phyloP scores from a whole-genome alignment of 2,113 vertebrate species.

The Kryptolebias marmoratus region DNA sequence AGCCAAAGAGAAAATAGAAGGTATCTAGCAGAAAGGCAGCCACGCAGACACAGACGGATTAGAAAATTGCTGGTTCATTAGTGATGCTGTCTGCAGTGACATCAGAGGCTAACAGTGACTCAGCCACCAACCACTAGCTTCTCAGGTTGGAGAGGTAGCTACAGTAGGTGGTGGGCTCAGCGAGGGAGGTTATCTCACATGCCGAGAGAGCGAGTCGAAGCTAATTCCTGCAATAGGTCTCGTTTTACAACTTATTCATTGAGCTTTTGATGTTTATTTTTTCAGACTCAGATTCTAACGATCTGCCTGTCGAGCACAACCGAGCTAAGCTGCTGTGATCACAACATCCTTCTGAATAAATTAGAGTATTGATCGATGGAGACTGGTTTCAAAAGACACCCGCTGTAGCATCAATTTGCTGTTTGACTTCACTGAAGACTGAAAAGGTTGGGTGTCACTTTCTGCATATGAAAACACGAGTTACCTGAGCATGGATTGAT shows the following conservation, averaged over 20 bases:
- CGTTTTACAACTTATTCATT: slow-evolving; percentile 8
- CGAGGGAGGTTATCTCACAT: slow-evolving; percentile 13
- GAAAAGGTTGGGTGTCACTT: not conserved
- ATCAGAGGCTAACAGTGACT: slow-evolving; percentile 58
- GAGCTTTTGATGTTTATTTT: not conserved
- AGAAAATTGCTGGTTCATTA: slow-evolving; percentile 38
- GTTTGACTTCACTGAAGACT: not conserved
- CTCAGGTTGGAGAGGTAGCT: slow-evolving; percentile 27
- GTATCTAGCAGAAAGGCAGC: not conserved
- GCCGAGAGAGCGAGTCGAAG: slow-evolving; percentile 6
- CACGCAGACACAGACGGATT: not conserved
- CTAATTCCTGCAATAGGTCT: slow-evolving; percentile 14
- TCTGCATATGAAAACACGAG: not conserved
- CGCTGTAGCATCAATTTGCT: not conserved
- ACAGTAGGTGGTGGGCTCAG: slow-evolving; percentile 14
- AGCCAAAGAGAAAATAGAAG: not conserved
- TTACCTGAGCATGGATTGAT: not conserved
- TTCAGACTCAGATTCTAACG: not conserved
- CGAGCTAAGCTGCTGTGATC: not conserved
- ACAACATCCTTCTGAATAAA: slow-evolving; percentile 5
- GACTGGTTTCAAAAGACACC: not conserved
- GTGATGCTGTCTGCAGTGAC: slow-evolving; percentile 52
- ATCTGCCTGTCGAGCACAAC: not conserved
- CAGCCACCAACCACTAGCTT: slow-evolving; percentile 28
- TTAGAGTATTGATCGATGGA: not conserved